Base-by-base conservation (phyloP, 2,113 vertebrate species). In the Sialia sialis region DNA sequence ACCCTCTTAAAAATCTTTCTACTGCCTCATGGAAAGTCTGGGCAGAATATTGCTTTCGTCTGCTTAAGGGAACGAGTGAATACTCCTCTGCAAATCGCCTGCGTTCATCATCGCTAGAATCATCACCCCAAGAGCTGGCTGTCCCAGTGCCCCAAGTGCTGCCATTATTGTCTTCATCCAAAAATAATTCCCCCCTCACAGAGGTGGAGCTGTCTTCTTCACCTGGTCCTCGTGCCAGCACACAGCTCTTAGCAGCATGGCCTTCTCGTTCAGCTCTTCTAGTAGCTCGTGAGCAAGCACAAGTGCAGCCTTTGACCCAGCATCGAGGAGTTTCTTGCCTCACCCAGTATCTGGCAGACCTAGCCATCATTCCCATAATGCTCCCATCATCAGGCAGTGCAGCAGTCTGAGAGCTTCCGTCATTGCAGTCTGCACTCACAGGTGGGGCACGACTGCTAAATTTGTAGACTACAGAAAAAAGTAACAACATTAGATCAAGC, bases 401-500 rank as follows among this genome's bases (percentile, higher is more conserved):
- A 26, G 32, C 7, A 36, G 27, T 32, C 36, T 8, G 18, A 58
- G 66, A 69, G 15, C 19, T 15, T 69, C 87, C 55, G 32, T 25
- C 32, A 4, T 2, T 17, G 12, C 17, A 14, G 25, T 9, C 8
- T 0, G 0, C 4, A 1, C 58, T 38, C 34, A 10, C 5, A 63
- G 58, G 34, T 15, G 93, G 87, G 17, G 91, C 67, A 26, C 25
- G 36, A 13, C 78, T 93, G 48, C 49, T 94, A 13, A 89, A 97
- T 34, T 29, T 92, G 84, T 95, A 96, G 30, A 94, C 96, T 97
- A 79, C n/a, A 46, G 58, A 76, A 52, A 13, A 74, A 95, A 67
- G 23, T 20, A 80, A 77, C 14, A 67, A 26, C 46, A 58, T 67
- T 7, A 93, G 41, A 68, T 7, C 8, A 72, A 25, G 10, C 2